Base-by-base conservation (phyloP, 2,113 vertebrate genomes). In the Romanogobio albipinnatus region DNA sequence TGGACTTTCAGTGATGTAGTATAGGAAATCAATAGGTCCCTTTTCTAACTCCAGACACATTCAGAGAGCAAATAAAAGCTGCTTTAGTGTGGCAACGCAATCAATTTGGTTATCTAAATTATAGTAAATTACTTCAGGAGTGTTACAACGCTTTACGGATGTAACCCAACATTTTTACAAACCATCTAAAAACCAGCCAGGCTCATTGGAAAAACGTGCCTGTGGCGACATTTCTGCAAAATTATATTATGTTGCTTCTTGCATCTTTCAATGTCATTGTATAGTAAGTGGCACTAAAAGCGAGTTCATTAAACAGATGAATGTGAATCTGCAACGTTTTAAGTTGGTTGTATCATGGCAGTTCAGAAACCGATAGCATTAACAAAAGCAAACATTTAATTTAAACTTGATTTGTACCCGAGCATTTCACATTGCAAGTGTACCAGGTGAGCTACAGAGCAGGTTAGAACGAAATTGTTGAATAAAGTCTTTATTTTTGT, bases 101-200 rank as follows among this genome's bases (percentile, higher is more conserved):
- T 88, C 84, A 86, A 83, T 88, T 62, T 75, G 81, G 84, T 86
- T 83, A 81, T 86, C 87, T 86, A 81, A 88, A 84, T 88, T 86
- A 88, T 73, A 76, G 81, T 80, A 85, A 83, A 85, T 86, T 86
- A 77, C 85, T 81, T 86, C 49, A 81, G 61, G 76, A 43, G 74
- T 62, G 66, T 59, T 64, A 71, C 76, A 39, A 66, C 3, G 81
- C 36, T 70, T 71, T 47, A 74, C 22, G 24, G 75, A 62, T 66
- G 45, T 59, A 79, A 62, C 62, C 0, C 70, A 64, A 70, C 56
- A 56, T 62, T 73, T 79, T 83, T 56, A 73, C 1, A 83, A 75
- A 56, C 51, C 36, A 82, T 87, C 81, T 73, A 53, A 68, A 81
- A 84, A 75, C 76, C 39, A 45, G n/a, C 22, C 9, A 45, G 10